A percentile compares a stretch with the other conserved stretches of the same genome.
Evolutionary conservation across 2,113 vertebrate genomes (phyloP).

Genomic region (Proteles cristata): DNA sequence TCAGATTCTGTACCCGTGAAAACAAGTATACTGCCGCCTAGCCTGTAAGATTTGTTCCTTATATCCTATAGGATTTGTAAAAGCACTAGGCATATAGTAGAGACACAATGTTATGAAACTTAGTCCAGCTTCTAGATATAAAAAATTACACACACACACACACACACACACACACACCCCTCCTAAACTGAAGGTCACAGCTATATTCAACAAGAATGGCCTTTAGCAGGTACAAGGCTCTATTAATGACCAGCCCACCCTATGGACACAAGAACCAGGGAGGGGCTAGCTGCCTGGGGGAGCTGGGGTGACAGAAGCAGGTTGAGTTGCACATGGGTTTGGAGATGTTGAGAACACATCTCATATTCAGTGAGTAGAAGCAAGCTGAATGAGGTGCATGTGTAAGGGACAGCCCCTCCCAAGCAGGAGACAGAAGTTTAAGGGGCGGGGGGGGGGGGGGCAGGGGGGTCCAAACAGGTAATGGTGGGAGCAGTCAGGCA

Average conservation of each 20-base stretch:
- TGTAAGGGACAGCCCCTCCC: background rate
- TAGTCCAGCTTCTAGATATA: background rate
- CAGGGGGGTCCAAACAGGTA: background rate
- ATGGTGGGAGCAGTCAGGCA: background rate
- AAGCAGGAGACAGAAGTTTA: background rate
- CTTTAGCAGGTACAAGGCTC: background rate
- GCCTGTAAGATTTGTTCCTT: background rate
- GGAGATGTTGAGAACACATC: background rate
- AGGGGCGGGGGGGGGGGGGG: background rate
- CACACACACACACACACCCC: too few species aligned
- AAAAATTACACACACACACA: background rate
- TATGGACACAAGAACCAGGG: background rate
- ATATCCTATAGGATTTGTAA: background rate
- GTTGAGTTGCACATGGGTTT: background rate
- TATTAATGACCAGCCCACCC: background rate
- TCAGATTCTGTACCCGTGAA: background rate
- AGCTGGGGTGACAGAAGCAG: background rate
- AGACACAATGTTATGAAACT: background rate
- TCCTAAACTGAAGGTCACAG: background rate
- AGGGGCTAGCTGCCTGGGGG: background rate
- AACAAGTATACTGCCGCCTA: background rate
- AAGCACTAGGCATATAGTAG: background rate
- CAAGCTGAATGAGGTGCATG: background rate
- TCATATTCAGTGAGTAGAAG: background rate
- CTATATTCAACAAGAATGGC: background rate